Evolutionary conservation across 2,113 vertebrate genomes (phyloP).

Genomic region (Oncorhynchus nerka): DNA sequence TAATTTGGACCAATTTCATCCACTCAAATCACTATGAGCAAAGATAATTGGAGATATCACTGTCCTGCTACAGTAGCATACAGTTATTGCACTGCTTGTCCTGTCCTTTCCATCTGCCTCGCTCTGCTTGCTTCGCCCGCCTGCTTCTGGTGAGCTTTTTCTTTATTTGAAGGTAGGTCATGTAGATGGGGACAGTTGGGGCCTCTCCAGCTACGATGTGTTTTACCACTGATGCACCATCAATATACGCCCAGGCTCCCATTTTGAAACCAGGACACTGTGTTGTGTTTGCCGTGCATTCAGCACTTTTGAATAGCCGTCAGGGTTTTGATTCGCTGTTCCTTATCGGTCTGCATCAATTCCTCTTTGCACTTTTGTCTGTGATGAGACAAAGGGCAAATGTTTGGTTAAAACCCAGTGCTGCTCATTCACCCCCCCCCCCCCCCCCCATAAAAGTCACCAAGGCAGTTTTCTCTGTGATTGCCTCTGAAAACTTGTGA

Average conservation of each 20-base stretch:
- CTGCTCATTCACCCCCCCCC: conserved; percentile 2
- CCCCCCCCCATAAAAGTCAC: conserved; percentile 21
- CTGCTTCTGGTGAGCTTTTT: no score
- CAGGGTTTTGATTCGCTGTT: conserved; percentile 59
- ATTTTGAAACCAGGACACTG: conserved; percentile 47
- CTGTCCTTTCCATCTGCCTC: no score
- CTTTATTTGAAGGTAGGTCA: conserved; percentile 15
- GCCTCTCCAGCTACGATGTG: conserved; percentile 38
- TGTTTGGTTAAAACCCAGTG: conserved; percentile 16
- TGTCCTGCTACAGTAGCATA: no score
- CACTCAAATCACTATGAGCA: no score
- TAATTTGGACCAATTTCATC: no score
- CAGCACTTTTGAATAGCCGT: conserved; percentile 64
- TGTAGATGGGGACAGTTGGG: conserved; percentile 21
- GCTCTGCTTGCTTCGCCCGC: no score
- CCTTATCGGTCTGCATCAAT: conserved; percentile 53
- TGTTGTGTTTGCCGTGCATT: conserved; percentile 50
- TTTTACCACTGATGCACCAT: conserved; percentile 49
- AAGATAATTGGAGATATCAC: no score
- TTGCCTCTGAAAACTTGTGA: conserved; percentile 22
- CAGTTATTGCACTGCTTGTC: no score
- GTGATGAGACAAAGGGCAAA: conserved; percentile 28
- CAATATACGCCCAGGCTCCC: conserved; percentile 55
- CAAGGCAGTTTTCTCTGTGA: conserved; percentile 26
- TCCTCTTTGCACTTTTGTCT: conserved; percentile 41